A percentile compares a stretch with the other conserved stretches of the same genome.
These are phyloP conservation scores for Sebastes variabilis DNA, from an alignment of 2,797 vertebrate genomes.

Conservation along the genomic window DNA sequence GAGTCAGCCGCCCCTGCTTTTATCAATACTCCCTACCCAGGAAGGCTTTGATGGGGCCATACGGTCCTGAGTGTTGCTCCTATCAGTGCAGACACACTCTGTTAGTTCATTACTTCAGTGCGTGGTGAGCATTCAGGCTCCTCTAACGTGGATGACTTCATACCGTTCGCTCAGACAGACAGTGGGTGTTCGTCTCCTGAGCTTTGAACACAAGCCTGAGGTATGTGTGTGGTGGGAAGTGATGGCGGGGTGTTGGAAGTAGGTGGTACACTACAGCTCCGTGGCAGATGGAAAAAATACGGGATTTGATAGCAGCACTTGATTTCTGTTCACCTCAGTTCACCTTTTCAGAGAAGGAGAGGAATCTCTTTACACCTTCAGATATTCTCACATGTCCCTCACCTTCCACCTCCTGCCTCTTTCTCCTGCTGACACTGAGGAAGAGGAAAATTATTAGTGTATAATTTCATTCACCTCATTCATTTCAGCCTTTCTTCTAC, in stretches of 20 bases:
- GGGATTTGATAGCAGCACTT: background rate
- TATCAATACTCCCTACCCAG: slow-evolving; percentile 5
- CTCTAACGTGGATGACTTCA: slow-evolving; percentile 54
- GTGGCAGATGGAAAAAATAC: background rate
- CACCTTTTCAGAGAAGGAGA: slow-evolving; percentile 5
- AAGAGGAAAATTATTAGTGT: slow-evolving; percentile 1
- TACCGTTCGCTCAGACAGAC: slow-evolving; percentile 42
- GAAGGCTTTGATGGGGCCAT: slow-evolving; percentile 52
- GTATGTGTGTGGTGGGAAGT: slow-evolving; percentile 44
- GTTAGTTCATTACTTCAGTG: slow-evolving; percentile 7
- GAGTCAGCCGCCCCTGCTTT: background rate
- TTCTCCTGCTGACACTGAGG: slow-evolving; percentile 5
- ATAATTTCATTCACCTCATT: slow-evolving; percentile 20
- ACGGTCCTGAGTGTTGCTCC: slow-evolving; percentile 1
- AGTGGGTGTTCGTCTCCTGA: slow-evolving; percentile 51
- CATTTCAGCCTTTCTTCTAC: background rate
- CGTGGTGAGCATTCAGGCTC: slow-evolving; percentile 1
- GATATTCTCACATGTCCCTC: slow-evolving; percentile 15
- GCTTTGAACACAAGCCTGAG: slow-evolving; percentile 44
- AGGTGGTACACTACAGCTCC: background rate
- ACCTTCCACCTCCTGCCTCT: slow-evolving; percentile 14
- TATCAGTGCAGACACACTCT: slow-evolving; percentile 46
- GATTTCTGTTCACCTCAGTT: slow-evolving; percentile 21
- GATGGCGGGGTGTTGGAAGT: slow-evolving; percentile 36
- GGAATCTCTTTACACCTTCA: background rate